A percentile compares a stretch with the other conserved stretches of the same genome.
Conservation (phyloP, 2,797 vertebrate genomes). For the Cyprinella venusta region DNA sequence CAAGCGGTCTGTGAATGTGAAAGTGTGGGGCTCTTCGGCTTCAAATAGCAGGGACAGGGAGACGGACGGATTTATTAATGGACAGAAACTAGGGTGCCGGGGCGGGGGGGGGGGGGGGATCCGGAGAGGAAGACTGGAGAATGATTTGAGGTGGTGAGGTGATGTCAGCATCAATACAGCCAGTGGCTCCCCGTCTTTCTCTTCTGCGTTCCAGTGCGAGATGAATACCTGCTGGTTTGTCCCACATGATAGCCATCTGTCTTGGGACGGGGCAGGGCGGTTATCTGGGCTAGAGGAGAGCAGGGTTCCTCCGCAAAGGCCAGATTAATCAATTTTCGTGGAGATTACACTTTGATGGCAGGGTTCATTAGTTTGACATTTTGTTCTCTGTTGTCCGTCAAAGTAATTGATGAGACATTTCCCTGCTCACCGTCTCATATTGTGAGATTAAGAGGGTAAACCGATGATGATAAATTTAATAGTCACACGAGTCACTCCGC, state of each 20-base stretch:
- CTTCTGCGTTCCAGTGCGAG: constrained; percentile 48
- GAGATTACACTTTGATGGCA: constrained; percentile 51
- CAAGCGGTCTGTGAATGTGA: constrained; percentile 61
- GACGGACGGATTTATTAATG: constrained; percentile 76
- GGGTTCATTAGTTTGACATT: constrained; percentile 58
- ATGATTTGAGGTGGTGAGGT: constrained; percentile 70
- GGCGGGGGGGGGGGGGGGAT: constrained; percentile 64
- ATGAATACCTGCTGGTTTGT: constrained; percentile 50
- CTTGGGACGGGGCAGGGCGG: constrained; percentile 44
- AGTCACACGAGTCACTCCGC: constrained; percentile 18
- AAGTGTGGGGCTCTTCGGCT: constrained; percentile 70
- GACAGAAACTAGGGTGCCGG: constrained; percentile 73
- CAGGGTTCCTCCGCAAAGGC: constrained; percentile 47
- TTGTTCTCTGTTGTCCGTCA: constrained; percentile 47
- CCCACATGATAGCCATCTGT: constrained; percentile 60
- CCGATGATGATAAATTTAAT: constrained; percentile 46
- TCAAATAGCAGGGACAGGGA: constrained; percentile 78
- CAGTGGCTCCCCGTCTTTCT: constrained; percentile 64
- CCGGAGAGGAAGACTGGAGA: constrained; percentile 59
- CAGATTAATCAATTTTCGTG: constrained; percentile 48
- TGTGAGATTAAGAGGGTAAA: constrained; percentile 42
- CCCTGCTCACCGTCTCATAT: constrained; percentile 26
- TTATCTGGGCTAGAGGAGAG: constrained; percentile 37
- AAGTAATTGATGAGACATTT: constrained; percentile 52
- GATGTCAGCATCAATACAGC: constrained; percentile 77